Evolutionary conservation across 1,140 invertebrate species (phyloP).

Genomic region (Sitobion miscanthi): DNA sequence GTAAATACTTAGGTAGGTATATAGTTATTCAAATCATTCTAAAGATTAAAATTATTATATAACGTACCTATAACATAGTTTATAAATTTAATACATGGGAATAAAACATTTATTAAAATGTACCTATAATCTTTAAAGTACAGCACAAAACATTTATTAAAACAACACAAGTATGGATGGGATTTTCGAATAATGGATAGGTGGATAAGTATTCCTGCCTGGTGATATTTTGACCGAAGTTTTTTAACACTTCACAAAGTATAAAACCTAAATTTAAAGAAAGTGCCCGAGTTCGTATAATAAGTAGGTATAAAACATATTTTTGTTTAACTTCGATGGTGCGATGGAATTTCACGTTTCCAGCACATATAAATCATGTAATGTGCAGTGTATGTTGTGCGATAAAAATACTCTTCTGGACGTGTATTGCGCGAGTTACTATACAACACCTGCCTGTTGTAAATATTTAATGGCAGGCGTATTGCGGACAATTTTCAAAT

Average conservation of each 20-base stretch:
- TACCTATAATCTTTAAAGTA: not conserved
- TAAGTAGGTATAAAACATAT: not conserved
- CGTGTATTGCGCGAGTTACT: not conserved
- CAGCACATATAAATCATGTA: not conserved
- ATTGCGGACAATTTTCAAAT: not conserved
- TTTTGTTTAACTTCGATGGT: not conserved
- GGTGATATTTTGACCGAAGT: not conserved
- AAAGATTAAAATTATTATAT: not conserved
- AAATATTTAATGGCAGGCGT: not conserved
- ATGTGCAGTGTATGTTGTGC: not conserved
- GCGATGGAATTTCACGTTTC: not conserved
- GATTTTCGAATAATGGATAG: not conserved
- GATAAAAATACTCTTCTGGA: not conserved
- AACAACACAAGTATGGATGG: not conserved
- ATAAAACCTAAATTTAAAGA: no score
- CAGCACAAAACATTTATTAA: not conserved
- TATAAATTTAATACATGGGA: not conserved
- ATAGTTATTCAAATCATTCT: not conserved
- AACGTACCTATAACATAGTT: no score
- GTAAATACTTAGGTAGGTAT: not conserved
- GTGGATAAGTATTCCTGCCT: not conserved
- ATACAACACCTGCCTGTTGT: not conserved
- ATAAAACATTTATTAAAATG: not conserved
- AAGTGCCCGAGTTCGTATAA: not conserved
- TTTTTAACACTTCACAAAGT: not conserved